Evolutionary conservation across 2,113 vertebrate genomes (phyloP), one percentile per base, ranked within the genome.

Genomic region (Platichthys flesus): DNA sequence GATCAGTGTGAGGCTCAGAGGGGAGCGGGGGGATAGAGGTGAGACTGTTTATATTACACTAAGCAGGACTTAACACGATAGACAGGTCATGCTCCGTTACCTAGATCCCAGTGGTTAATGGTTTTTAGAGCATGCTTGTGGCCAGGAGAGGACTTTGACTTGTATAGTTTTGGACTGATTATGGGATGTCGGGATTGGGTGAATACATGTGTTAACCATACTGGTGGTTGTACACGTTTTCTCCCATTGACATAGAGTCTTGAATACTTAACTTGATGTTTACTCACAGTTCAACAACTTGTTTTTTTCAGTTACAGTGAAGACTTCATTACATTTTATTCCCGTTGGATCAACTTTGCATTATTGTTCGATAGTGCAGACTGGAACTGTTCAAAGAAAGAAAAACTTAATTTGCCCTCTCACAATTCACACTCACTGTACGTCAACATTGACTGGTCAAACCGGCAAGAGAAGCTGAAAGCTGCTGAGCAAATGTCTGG

Each of bases 1-100:
- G 86, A 92, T 93, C 91, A 89, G 89, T 67, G 66, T 77, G 72
- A 83, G 85, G 83, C 89, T 85, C 79, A 64, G 71, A 86, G 79
- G 71, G 79, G 76, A 82, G 79, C 78, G 31, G 55, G 67, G 47
- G 72, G 58, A 69, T 79, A 47, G 72, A 81, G 66, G 79, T 66
- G 69, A 86, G 75, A 71, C 79, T 83, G 62, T 75, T 77, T 35
- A 67, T 65, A 77, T 80, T 62, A 82, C 49, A 45, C 45, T 78
- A 60, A 66, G 60, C 51, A 71, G 75, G 60, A 77, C 40, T 71
- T 62, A 69, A 72, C 55, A 74, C 54, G 42, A 82, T n/a, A 63
- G 47, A 69, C 56, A 28, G 79, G 61, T 26, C 42, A 60, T 61
- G 18, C 61, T 80, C 42, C 37, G 35, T 83, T 63, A 71, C 26